These are phyloP conservation scores for Cephalotes varians DNA, from an alignment of 2,888 invertebrate genomes.

Conservation along the genomic window DNA sequence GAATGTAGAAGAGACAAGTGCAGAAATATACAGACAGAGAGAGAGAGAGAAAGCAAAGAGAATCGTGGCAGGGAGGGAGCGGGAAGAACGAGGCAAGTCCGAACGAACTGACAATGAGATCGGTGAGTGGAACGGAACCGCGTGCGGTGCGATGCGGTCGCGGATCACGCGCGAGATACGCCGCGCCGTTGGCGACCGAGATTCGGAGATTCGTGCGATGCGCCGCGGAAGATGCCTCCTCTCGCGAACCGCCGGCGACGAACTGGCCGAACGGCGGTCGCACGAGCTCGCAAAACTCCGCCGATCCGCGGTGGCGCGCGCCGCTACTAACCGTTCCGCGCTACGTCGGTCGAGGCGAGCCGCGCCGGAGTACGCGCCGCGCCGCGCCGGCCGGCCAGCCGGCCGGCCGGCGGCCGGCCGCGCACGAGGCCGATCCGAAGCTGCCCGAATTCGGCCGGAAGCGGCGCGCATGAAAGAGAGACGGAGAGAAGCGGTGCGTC, in stretches of 20 bases:
- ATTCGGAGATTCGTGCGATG: constrained; percentile 59
- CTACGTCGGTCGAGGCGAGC: constrained; percentile 57
- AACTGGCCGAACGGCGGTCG: constrained; percentile 83
- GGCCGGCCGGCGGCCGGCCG: constrained; percentile 60
- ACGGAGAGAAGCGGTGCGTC: constrained; percentile 65
- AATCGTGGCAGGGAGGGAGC: constrained; percentile 14
- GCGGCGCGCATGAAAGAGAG: constrained; percentile 41
- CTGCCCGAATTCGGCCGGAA: constrained; percentile 80
- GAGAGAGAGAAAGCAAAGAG: background rate
- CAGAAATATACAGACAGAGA: background rate
- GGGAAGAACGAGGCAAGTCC: background rate
- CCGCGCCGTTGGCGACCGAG: constrained; percentile 11
- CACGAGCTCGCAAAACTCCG: constrained; percentile 68
- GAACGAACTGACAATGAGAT: background rate
- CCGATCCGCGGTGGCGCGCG: constrained; percentile 65
- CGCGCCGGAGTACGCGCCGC: constrained; percentile 32
- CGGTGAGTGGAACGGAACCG: background rate
- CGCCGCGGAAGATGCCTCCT: constrained; percentile 76
- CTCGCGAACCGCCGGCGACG: constrained; percentile 83
- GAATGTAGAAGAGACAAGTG: background rate
- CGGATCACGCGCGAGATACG: constrained; percentile 33
- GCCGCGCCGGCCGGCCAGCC: constrained; percentile 44
- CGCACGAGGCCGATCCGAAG: constrained; percentile 77
- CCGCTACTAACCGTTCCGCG: constrained; percentile 76
- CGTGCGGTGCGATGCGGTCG: constrained; percentile 58